Conservation (phyloP, 2,888 invertebrate species). For the Orgyia antiqua region DNA sequence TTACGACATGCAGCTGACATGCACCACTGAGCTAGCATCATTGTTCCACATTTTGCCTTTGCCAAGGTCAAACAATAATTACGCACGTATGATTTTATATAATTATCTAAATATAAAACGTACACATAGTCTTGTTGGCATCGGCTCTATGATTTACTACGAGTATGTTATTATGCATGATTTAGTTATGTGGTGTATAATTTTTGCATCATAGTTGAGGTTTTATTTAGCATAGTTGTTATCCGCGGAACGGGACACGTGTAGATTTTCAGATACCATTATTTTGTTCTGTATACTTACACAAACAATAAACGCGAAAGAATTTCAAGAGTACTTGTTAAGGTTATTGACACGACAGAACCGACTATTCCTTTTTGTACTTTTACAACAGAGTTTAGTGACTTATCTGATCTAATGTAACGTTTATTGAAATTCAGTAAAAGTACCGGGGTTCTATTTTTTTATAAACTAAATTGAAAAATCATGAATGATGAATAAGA, state of each 20-base stretch:
- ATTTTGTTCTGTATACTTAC: slow-evolving; percentile 2
- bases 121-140: slow-evolving; percentile 23
- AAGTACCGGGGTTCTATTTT: no score
- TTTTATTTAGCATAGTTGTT: no score
- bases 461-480: no score
- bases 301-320: slow-evolving; percentile 3
- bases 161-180: slow-evolving; percentile 16
- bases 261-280: slow-evolving; percentile 2
- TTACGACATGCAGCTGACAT: slow-evolving; percentile 35
- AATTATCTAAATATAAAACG: slow-evolving; percentile 30
- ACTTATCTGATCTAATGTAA: background rate
- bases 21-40: slow-evolving; percentile 36
- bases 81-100: slow-evolving; percentile 28
- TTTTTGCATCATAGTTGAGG: slow-evolving; percentile 2
- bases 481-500: no score
- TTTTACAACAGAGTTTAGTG: background rate
- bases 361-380: slow-evolving; percentile 3
- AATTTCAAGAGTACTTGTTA: slow-evolving; percentile 4
- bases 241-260: slow-evolving; percentile 1
- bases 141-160: slow-evolving; percentile 20
- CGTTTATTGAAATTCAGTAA: background rate
- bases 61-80: slow-evolving; percentile 42
- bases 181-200: slow-evolving; percentile 6
- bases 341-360: slow-evolving; percentile 8
- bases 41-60: slow-evolving; percentile 41